phyloP scores from a whole-genome alignment of 2,888 invertebrate species.

The Pristionchus japonicus region DNA sequence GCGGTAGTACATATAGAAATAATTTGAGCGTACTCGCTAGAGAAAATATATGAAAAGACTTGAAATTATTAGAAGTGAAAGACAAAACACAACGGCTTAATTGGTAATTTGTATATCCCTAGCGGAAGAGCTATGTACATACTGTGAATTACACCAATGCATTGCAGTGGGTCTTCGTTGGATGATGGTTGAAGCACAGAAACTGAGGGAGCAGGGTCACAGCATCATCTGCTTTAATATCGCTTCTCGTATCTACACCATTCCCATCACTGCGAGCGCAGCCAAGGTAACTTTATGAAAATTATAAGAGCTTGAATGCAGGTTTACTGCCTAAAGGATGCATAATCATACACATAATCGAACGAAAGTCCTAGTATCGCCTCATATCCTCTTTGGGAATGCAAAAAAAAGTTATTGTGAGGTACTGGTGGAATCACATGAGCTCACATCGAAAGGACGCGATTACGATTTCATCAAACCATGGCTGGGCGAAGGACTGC shows the following conservation, averaged over 20 bases:
- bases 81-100: too few relatives aligned
- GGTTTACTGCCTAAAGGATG: too few relatives aligned
- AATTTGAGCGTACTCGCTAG: too few relatives aligned
- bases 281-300: conserved; percentile 9
- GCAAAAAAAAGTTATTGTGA: neutral
- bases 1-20: neutral
- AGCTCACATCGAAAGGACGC: conserved; percentile 72
- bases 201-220: conserved; percentile 44
- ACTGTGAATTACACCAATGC: too few relatives aligned
- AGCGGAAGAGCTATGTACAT: too few relatives aligned
- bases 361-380: too few relatives aligned
- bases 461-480: conserved; percentile 76
- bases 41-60: too few relatives aligned
- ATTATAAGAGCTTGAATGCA: too few relatives aligned
- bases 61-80: too few relatives aligned
- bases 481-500: conserved; percentile 77
- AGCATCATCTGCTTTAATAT: conserved; percentile 42
- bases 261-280: conserved; percentile 49
- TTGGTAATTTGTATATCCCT: too few relatives aligned
- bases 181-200: conserved; percentile 1
- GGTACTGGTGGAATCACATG: conserved; percentile 56
- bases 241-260: conserved; percentile 41
- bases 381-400: too few relatives aligned
- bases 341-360: too few relatives aligned
- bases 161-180: neutral